phyloP scores from a whole-genome alignment of 2,797 vertebrate species.

The Anguilla anguilla region DNA sequence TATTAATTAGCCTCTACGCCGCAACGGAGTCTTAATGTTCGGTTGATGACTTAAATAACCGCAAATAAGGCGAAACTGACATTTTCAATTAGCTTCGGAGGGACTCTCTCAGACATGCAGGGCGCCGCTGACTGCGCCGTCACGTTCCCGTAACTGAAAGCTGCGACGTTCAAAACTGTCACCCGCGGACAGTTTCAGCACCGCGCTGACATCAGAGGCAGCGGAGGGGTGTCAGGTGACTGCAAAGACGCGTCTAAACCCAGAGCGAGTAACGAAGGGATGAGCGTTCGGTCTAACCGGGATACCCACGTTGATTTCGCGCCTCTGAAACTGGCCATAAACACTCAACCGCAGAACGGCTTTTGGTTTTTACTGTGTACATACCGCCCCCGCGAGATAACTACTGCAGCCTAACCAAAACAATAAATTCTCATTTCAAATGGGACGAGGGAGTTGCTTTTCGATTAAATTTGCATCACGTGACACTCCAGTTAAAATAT shows the following conservation, averaged over 20 bases:
- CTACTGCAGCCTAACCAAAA: neutral
- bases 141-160: too few relatives aligned
- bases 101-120: neutral
- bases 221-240: neutral
- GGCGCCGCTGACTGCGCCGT: too few relatives aligned
- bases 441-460: too few relatives aligned
- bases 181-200: neutral
- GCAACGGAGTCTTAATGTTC: neutral
- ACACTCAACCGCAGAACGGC: too few relatives aligned
- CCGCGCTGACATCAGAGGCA: too few relatives aligned
- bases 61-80: neutral
- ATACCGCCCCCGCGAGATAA: too few relatives aligned
- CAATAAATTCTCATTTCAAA: neutral
- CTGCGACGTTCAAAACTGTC: neutral
- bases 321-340: neutral
- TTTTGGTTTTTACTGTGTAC: neutral
- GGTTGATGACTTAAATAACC: neutral
- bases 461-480: too few relatives aligned
- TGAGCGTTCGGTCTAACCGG: neutral
- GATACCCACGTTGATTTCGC: neutral
- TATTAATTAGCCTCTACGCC: neutral
- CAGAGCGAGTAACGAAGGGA: neutral
- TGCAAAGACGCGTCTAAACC: neutral
- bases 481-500: neutral
- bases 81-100: neutral